These are phyloP conservation scores for Ormyrus thymus DNA, from an alignment of 2,888 invertebrate genomes.

Conservation along the genomic window DNA sequence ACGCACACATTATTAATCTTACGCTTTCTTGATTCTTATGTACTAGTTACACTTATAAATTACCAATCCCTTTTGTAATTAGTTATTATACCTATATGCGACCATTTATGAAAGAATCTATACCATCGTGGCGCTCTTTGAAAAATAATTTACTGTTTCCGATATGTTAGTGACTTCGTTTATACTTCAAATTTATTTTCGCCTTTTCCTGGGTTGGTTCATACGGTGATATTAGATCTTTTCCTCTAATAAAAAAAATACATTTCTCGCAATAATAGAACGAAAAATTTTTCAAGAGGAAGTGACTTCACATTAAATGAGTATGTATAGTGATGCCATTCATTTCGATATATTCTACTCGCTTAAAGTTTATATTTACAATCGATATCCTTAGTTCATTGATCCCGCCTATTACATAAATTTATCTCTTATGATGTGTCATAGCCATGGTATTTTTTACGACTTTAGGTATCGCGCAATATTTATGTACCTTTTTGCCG, in stretches of 20 bases:
- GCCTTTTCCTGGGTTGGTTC: conserved; percentile 38
- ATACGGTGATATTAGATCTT: conserved; percentile 40
- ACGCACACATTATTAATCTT: conserved; percentile 47
- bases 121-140: conserved; percentile 38
- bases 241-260: conserved; percentile 37
- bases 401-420: conserved; percentile 72
- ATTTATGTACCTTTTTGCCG: conserved; percentile 23
- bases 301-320: conserved; percentile 14
- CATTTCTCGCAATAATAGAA: conserved; percentile 20
- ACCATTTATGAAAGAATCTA: conserved; percentile 39
- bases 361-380: conserved; percentile 66
- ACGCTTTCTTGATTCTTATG: conserved; percentile 54
- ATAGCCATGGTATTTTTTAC: conserved; percentile 63
- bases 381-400: conserved; percentile 68
- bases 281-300: conserved; percentile 22
- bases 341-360: conserved; percentile 22
- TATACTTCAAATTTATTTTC: conserved; percentile 48
- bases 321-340: conserved; percentile 18
- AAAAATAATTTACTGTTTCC: conserved; percentile 60
- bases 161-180: conserved; percentile 56
- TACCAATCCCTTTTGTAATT: conserved; percentile 56
- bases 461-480: conserved; percentile 22
- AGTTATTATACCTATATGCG: conserved; percentile 27
- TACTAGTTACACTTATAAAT: conserved; percentile 59
- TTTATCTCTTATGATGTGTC: conserved; percentile 71